Percentiles rank a stretch among this genome's conserved stretches.
Conservation (phyloP, 2,797 vertebrate genomes). For the Vespertilio murinus region DNA sequence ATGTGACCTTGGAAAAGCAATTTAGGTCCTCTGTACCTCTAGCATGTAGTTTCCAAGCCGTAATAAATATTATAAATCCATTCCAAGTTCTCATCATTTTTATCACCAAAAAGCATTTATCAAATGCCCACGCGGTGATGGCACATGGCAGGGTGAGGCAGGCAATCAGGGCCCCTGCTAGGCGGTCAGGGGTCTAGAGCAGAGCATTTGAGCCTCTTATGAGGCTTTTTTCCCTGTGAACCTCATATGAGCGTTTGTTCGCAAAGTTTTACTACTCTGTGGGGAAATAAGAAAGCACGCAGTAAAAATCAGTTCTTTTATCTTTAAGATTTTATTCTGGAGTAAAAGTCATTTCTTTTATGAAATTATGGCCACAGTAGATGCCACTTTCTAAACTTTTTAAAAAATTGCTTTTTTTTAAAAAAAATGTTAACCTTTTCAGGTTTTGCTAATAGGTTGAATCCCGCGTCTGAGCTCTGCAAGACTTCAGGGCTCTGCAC, state of each 20-base stretch:
- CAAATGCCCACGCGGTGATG: slow-evolving; percentile 41
- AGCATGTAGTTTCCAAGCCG: slow-evolving; percentile 49
- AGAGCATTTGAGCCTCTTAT: background rate
- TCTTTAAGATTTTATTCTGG: background rate
- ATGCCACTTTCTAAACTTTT: slow-evolving; percentile 47
- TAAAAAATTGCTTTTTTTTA: background rate
- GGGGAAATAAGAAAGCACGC: slow-evolving; percentile 4
- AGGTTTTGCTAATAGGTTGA: slow-evolving; percentile 1
- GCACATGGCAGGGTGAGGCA: background rate
- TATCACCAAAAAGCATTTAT: slow-evolving; percentile 70
- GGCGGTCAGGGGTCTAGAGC: background rate
- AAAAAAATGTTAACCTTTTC: background rate
- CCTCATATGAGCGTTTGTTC: background rate
- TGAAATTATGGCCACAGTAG: slow-evolving; percentile 26
- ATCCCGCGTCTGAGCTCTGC: background rate
- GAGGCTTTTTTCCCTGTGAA: background rate
- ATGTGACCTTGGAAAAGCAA: slow-evolving; percentile 73
- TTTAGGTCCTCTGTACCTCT: slow-evolving; percentile 56
- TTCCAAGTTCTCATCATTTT: slow-evolving; percentile 67
- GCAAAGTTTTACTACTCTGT: background rate
- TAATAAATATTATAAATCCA: slow-evolving; percentile 70
- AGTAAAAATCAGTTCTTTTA: background rate
- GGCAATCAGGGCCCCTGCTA: background rate
- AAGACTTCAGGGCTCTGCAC: background rate
- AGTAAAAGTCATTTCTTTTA: slow-evolving; percentile 4